Evolutionary conservation across 2,888 invertebrate genomes (phyloP), one percentile per base, ranked within the genome.

Genomic region (Leptogaster cylindrica): DNA sequence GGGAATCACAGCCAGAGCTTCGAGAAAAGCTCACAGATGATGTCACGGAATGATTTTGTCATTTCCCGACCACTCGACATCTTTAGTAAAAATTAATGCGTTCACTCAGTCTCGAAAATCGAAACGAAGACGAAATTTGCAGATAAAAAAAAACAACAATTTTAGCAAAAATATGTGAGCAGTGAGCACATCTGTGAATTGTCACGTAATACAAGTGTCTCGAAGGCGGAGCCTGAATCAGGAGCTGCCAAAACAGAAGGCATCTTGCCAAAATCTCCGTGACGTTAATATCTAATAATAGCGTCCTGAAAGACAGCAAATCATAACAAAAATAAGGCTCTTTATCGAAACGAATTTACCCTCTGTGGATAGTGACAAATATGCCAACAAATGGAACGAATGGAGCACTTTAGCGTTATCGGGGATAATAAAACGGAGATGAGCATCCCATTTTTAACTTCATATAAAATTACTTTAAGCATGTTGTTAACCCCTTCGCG

Each of bases 271-370:
- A 23, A 36, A 41, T n/a, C 16, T 58, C 14, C 12, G 25, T 58
- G 58, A 58, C 58, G 58, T 41, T 58, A 16, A 8, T 23, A 18
- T 39, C 27, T 58, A 58, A 58, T 25, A 41, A 58, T 58, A 58
- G 39, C 25, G 20, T 39, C 39, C 20, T 39, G 39, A 58, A n/a
- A 58, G 25, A 41, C 39, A 14, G 39, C 14, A 41, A 58, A 58
- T 58, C 58, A 58, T 39, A 58, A 58, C 39, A 58, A 58, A 58
- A 58, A 58, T 58, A 58, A 39, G 58, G 25, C 41, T 36, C 58
- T 16, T 39, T 58, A 14, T 39, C 20, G 18, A 14, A 31, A 52
- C 31, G 31, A 31, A 31, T 31, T 8, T 41, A 14, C 10, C n/a
- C n/a, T n/a, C n/a, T 10, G 14, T 39, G 14, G 41, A 58, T 39